Evolutionary conservation across 1,140 invertebrate genomes (phyloP), one percentile per base, ranked within the genome.

Genomic region (Bactericera cockerelli): DNA sequence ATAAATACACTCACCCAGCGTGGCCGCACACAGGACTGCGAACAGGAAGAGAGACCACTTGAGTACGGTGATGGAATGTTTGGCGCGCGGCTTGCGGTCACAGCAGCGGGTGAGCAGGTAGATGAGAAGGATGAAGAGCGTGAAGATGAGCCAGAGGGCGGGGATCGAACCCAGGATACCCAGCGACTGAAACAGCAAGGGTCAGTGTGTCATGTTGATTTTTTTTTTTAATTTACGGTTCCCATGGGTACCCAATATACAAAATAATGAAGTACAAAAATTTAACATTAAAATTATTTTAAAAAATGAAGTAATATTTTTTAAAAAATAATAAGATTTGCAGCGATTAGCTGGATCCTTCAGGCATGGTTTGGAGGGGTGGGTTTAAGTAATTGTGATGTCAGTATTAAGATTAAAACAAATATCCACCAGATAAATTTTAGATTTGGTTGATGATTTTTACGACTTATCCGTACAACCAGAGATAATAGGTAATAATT

Each of bases 91-190:
- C 70, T 89, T 89, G 65, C 87, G 78, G 74, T 93, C 91, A 77
- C 91, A 95, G 74, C 93, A 96, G 74, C 91, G 80, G 62, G 90
- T 91, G 70, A 93, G 81, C 65, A 95, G 77, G 74, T 93, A 95
- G 63, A 93, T 85, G 64, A 93, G 78, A 62, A 93, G 78, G 38
- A 92, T 80, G 62, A 93, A 76, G 61, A 95, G 76, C 8, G 91
- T 92, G 16, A 94, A 73, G 65, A 94, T 91, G 63, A 94, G 77
- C 81, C 89, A 86, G 10, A 86, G 84, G 57, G 91, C 89, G 8
- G 93, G 93, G 63, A 92, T 80, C 16, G 89, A 91, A 19, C 84
- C 90, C 63, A 94, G 75, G 65, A 96, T 93, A 11, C 89, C 89
- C 67, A 94, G 76, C 65, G 88, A 89, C 89, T 93, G 78, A 49